phyloP scores from a whole-genome alignment of 2,797 vertebrate genomes.

The Cynopterus sphinx region DNA sequence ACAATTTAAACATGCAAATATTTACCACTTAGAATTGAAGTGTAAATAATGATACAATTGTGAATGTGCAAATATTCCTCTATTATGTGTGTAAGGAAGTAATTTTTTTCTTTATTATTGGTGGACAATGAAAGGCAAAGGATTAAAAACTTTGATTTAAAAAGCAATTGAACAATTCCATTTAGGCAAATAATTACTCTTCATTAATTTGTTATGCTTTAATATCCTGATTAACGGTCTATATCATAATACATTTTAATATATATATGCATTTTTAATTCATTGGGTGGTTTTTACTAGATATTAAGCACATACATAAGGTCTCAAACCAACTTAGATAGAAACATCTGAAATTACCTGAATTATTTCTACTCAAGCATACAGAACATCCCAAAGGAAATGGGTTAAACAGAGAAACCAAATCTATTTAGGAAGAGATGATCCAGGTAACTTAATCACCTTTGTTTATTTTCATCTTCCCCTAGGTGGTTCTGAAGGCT shows the following conservation, averaged over 20 bases:
- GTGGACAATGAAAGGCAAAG: neutral
- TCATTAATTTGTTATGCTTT: neutral
- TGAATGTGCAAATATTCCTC: neutral
- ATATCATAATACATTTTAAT: neutral
- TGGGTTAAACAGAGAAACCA: neutral
- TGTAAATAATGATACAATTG: slow-evolving; percentile 27
- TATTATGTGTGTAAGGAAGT: neutral
- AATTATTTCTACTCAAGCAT: neutral
- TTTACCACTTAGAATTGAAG: slow-evolving; percentile 50
- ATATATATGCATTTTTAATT: neutral
- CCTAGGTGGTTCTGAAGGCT: slow-evolving; percentile 94
- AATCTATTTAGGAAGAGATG: neutral
- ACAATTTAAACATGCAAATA: slow-evolving; percentile 62
- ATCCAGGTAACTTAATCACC: neutral
- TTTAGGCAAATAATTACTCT: neutral
- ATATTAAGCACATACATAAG: neutral
- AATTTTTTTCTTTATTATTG: neutral
- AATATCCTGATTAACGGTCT: neutral
- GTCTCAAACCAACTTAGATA: neutral
- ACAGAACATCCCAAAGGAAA: neutral
- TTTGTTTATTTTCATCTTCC: slow-evolving; percentile 43
- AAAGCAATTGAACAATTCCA: slow-evolving; percentile 30
- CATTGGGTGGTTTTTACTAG: neutral
- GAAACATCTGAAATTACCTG: neutral
- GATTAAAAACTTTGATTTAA: neutral